These are phyloP conservation scores for Mustela nigripes DNA, from an alignment of 2,113 vertebrate genomes.

Conservation along the genomic window DNA sequence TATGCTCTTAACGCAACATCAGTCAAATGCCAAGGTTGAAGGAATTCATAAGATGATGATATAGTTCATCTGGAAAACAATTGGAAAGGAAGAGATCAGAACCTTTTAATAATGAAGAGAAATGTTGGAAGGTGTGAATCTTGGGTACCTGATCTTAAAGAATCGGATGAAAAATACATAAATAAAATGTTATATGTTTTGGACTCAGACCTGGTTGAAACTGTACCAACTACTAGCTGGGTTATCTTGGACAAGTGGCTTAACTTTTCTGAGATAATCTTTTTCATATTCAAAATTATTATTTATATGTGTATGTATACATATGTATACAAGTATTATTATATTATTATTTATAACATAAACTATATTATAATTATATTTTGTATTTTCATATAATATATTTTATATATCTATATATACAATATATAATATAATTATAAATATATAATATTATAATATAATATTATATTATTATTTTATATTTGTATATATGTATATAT, in stretches of 20 bases:
- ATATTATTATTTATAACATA: too few species aligned
- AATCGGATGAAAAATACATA: not conserved
- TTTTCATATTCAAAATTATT: slow-evolving; percentile 8
- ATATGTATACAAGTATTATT: too few species aligned
- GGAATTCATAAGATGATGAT: not conserved
- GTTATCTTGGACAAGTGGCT: not conserved
- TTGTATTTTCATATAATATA: too few species aligned
- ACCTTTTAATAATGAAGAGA: not conserved
- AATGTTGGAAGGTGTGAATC: not conserved
- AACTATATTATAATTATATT: too few species aligned
- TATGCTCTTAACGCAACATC: not conserved
- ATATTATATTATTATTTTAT: too few species aligned
- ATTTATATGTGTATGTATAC: not conserved
- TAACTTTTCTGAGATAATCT: not conserved
- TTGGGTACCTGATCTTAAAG: not conserved
- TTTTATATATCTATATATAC: too few species aligned
- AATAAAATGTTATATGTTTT: not conserved
- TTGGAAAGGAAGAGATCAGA: not conserved
- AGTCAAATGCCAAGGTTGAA: slow-evolving; percentile 26
- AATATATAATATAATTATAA: too few species aligned
- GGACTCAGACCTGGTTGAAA: not conserved
- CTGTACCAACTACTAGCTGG: not conserved
- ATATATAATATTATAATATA: too few species aligned
- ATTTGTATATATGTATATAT: too few species aligned
- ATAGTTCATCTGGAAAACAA: slow-evolving; percentile 20